phyloP scores from a whole-genome alignment of 2,888 invertebrate species.

The Cylloceria caligata region DNA sequence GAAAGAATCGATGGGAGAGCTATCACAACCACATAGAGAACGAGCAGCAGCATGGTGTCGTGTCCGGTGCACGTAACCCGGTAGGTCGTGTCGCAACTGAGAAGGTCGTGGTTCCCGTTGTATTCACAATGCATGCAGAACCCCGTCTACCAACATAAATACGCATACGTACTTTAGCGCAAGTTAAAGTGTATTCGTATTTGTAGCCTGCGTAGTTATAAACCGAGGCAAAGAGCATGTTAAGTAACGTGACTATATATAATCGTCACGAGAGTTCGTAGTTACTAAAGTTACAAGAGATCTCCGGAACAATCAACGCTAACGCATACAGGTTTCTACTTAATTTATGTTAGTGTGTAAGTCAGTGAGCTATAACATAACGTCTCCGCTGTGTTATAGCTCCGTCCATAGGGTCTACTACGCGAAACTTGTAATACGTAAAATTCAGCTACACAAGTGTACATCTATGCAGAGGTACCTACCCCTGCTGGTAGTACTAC shows the following conservation, averaged over 20 bases:
- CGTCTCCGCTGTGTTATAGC: background rate
- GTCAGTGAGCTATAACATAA: constrained; percentile 25
- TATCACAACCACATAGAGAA: background rate
- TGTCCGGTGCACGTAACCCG: constrained; percentile 30
- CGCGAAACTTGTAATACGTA: constrained; percentile 37
- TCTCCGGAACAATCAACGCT: constrained; percentile 48
- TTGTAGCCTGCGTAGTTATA: constrained; percentile 29
- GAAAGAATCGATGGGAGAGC: constrained; percentile 51
- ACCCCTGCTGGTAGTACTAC: background rate
- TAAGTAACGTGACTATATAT: constrained; percentile 26
- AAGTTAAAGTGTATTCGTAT: background rate
- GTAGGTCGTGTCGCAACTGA: constrained; percentile 20
- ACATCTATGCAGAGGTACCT: constrained; percentile 9
- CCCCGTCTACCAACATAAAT: constrained; percentile 6
- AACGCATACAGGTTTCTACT: constrained; percentile 8
- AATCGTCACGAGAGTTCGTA: constrained; percentile 45
- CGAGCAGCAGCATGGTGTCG: constrained; percentile 15
- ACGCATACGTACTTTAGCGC: background rate
- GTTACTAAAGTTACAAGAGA: constrained; percentile 52
- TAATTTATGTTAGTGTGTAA: background rate
- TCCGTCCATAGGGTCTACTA: too few relatives aligned
- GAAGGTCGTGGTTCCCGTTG: background rate
- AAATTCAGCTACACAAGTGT: background rate
- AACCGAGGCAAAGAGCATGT: constrained; percentile 51
- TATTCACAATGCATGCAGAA: background rate